Evolutionary conservation across 2,113 vertebrate genomes (phyloP).

Genomic region (Sardina pilchardus): DNA sequence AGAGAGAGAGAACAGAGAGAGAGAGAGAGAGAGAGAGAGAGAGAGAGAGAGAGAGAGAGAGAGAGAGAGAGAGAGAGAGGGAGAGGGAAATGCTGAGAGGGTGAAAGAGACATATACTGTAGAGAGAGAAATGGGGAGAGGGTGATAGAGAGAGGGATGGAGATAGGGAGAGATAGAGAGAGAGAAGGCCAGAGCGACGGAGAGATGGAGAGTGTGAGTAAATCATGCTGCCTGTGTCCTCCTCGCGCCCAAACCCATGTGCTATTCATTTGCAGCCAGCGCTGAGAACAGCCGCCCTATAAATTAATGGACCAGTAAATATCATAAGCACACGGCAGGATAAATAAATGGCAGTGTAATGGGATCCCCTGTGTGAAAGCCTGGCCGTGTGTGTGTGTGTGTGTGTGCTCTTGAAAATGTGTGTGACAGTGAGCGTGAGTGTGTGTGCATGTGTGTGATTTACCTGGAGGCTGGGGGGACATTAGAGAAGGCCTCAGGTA

Average conservation of each 20-base stretch:
- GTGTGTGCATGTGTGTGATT: not conserved
- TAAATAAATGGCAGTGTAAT: not conserved
- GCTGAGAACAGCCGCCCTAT: not conserved
- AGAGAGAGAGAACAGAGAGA: not conserved
- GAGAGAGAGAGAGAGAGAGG: not conserved
- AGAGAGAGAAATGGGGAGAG: not conserved
- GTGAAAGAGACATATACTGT: not conserved
- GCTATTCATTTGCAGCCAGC: conserved; percentile 10
- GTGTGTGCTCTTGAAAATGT: no score
- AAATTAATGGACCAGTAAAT: not conserved
- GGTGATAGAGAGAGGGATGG: not conserved
- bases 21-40: not conserved
- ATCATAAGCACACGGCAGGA: conserved; percentile 4
- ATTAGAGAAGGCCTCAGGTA: not conserved
- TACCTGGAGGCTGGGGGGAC: not conserved
- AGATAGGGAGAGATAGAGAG: not conserved
- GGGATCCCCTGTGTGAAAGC: not conserved
- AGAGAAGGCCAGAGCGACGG: not conserved
- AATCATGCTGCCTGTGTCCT: not conserved
- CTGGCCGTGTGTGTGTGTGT: not conserved
- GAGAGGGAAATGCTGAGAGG: not conserved
- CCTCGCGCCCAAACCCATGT: not conserved
- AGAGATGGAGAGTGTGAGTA: not conserved
- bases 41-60: not conserved
- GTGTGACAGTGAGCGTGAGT: not conserved